Evolutionary conservation across 2,888 invertebrate species (phyloP).

Genomic region (Neoitamus cyanurus): DNA sequence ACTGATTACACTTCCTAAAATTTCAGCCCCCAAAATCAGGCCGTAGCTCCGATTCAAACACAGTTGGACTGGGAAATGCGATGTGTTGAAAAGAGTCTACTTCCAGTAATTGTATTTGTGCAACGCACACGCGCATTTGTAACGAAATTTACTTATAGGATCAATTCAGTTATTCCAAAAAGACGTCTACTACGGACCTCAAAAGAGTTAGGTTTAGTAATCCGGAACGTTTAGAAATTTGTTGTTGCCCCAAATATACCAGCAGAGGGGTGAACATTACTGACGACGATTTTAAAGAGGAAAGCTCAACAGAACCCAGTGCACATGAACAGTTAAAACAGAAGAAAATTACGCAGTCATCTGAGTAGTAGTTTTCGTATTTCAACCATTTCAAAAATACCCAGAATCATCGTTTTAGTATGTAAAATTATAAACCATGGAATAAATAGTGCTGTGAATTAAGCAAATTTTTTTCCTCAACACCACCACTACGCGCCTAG

Average conservation of each 20-base stretch:
- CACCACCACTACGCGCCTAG: too few relatives aligned
- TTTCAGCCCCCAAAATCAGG: not conserved
- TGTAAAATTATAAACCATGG: too few relatives aligned
- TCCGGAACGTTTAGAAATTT: not conserved
- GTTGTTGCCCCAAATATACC: not conserved
- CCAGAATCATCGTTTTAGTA: too few relatives aligned
- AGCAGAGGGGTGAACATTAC: not conserved
- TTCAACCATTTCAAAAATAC: not conserved
- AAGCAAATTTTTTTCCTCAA: not conserved
- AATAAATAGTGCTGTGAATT: not conserved
- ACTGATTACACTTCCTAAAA: not conserved
- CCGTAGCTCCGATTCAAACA: not conserved
- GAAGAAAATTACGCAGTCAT: not conserved
- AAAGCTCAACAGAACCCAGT: not conserved
- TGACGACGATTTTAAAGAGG: not conserved
- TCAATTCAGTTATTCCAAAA: not conserved
- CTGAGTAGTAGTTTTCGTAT: not conserved
- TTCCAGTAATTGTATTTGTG: not conserved
- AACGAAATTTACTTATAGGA: not conserved
- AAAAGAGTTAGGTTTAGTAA: not conserved
- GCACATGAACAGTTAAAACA: not conserved
- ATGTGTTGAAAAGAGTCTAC: not conserved
- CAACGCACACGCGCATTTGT: not conserved
- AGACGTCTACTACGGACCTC: not conserved
- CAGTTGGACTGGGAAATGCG: slow-evolving; percentile 16